A percentile compares a stretch with the other conserved stretches of the same genome.
phyloP scores from a whole-genome alignment of 2,888 invertebrate species.

The Cheilosia grossa region DNA sequence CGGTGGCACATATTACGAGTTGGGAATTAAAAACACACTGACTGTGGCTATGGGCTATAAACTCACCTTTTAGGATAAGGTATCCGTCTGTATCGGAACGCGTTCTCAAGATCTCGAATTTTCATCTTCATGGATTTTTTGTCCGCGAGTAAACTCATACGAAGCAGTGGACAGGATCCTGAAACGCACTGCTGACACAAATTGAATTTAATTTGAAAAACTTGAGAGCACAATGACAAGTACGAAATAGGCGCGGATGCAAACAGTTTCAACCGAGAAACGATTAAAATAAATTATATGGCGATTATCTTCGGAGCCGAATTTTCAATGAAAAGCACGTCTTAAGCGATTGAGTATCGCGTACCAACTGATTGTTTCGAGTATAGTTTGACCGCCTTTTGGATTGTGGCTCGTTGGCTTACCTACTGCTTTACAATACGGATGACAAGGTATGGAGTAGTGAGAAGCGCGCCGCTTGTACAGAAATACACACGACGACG shows the following conservation, averaged over 20 bases:
- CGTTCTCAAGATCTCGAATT: constrained; percentile 82
- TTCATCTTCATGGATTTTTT: constrained; percentile 80
- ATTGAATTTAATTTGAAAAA: constrained; percentile 30
- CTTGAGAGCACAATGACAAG: constrained; percentile 15
- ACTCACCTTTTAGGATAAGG: constrained; percentile 83
- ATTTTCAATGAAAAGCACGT: constrained; percentile 76
- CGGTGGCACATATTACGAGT: constrained; percentile 33
- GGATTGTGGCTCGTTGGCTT: constrained; percentile 69
- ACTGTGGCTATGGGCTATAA: neutral
- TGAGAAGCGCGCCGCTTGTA: constrained; percentile 59
- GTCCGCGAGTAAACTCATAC: constrained; percentile 77
- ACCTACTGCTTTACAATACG: constrained; percentile 70
- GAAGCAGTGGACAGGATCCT: constrained; percentile 38
- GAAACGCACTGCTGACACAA: constrained; percentile 53
- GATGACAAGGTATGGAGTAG: constrained; percentile 58
- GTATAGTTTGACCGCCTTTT: constrained; percentile 79
- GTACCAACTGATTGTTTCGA: constrained; percentile 81
- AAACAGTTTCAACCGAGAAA: constrained; percentile 21
- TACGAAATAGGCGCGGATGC: constrained; percentile 15
- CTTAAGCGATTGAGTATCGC: constrained; percentile 81
- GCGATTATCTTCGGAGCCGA: constrained; percentile 20
- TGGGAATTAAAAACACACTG: constrained; percentile 18
- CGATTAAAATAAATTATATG: constrained; percentile 35
- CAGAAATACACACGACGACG: constrained; percentile 35
- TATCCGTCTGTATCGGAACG: constrained; percentile 82